Evolutionary conservation across 1,140 invertebrate genomes (phyloP).

Genomic region (Trachelipus rathkii): DNA sequence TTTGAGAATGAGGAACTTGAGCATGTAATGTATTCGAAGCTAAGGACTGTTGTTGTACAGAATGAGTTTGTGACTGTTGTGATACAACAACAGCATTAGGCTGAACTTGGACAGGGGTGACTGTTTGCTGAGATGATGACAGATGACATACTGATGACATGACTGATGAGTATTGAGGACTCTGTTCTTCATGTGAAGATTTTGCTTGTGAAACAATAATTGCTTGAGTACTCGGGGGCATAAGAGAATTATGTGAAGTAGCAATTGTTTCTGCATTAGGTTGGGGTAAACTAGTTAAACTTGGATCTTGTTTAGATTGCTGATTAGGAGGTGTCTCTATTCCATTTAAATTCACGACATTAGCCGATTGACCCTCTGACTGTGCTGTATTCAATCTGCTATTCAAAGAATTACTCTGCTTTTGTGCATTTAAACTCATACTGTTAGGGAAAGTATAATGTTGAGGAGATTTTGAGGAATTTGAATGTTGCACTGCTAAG

Average conservation of each 20-base stretch:
- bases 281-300: not conserved
- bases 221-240: not conserved
- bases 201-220: not conserved
- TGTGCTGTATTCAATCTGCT: not conserved
- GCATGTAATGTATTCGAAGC: no score
- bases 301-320: not conserved
- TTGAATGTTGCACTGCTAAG: not conserved
- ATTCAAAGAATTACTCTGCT: not conserved
- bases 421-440: not conserved
- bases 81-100: not conserved
- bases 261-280: not conserved
- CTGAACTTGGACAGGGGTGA: not conserved
- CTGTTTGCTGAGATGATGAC: not conserved
- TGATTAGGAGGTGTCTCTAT: not conserved
- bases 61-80: not conserved
- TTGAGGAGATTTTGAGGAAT: slow-evolving; percentile 23
- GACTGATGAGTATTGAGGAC: not conserved
- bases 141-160: not conserved
- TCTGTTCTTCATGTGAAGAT: not conserved
- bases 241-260: not conserved
- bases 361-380: not conserved
- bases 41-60: not conserved
- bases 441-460: not conserved
- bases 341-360: not conserved
- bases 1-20: no score